phyloP scores from a whole-genome alignment of 2,888 invertebrate genomes.

The Margaritifera margaritifera region DNA sequence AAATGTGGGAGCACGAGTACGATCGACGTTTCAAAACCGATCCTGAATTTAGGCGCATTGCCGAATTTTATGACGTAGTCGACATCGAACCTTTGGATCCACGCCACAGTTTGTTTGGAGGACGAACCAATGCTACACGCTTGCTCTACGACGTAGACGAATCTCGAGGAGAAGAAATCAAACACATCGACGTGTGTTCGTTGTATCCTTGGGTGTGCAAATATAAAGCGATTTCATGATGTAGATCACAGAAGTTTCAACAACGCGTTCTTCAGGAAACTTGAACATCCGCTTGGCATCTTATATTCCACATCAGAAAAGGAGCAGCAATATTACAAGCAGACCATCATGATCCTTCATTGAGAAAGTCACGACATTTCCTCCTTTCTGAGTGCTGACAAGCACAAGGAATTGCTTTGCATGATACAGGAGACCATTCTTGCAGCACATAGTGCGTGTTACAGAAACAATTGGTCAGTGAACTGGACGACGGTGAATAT shows the following conservation, averaged over 20 bases:
- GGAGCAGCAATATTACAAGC: constrained; percentile 54
- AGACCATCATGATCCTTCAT: constrained; percentile 43
- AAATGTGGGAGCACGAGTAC: too few relatives aligned
- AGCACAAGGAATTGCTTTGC: constrained; percentile 42
- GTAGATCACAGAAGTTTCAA: constrained; percentile 53
- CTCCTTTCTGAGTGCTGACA: constrained; percentile 21
- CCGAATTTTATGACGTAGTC: too few relatives aligned
- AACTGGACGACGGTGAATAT: constrained; percentile 9
- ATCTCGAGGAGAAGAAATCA: too few relatives aligned
- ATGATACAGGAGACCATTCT: constrained; percentile 39
- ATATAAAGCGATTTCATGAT: too few relatives aligned
- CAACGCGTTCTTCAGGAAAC: constrained; percentile 45
- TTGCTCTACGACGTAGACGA: too few relatives aligned
- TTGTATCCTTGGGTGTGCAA: too few relatives aligned
- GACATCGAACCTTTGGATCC: too few relatives aligned
- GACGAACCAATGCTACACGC: too few relatives aligned
- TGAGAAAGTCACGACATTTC: constrained; percentile 47
- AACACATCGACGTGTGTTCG: too few relatives aligned
- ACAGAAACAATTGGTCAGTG: constrained; percentile 1
- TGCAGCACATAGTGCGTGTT: constrained; percentile 47
- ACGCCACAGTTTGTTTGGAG: too few relatives aligned
- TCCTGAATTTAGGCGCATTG: too few relatives aligned
- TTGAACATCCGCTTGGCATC: constrained; percentile 40
- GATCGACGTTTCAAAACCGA: too few relatives aligned
- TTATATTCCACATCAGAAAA: constrained; percentile 52